Evolutionary conservation across 2,888 invertebrate species (phyloP).

Genomic region (Rosalia funebris): DNA sequence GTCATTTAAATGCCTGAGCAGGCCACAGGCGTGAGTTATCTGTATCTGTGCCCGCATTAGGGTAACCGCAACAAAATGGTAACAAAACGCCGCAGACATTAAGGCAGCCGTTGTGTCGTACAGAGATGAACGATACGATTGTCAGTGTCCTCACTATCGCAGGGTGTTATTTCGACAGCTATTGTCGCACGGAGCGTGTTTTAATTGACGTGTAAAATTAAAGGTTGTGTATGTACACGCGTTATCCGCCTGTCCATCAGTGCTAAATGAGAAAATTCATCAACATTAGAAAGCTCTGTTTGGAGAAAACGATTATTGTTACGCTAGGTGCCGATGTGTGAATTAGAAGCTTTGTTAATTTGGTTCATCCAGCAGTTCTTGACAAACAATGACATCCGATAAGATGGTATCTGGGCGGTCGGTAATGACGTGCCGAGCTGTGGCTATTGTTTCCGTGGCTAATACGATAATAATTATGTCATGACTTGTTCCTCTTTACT

Average conservation of each 20-base stretch:
- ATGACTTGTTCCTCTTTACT: constrained; percentile 3
- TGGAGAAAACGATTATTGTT: constrained; percentile 43
- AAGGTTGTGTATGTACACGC: constrained; percentile 36
- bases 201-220: constrained; percentile 55
- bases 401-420: constrained; percentile 21
- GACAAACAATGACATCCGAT: constrained; percentile 26
- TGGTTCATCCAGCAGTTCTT: constrained; percentile 18
- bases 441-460: constrained; percentile 13
- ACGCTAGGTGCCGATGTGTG: constrained; percentile 43
- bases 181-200: constrained; percentile 54
- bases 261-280: constrained; percentile 45
- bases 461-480: constrained; percentile 25
- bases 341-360: constrained; percentile 32
- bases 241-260: constrained; percentile 43
- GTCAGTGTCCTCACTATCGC: constrained; percentile 51
- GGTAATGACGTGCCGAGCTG: constrained; percentile 14
- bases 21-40: constrained; percentile 46
- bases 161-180: constrained; percentile 53
- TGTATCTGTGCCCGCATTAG: constrained; percentile 45
- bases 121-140: constrained; percentile 54
- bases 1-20: constrained; percentile 30
- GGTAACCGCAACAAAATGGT: constrained; percentile 47
- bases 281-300: constrained; percentile 46
- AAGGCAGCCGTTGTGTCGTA: constrained; percentile 48
- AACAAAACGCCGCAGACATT: constrained; percentile 50